These are phyloP conservation scores for Neotragus moschatus DNA, from an alignment of 2,113 vertebrate genomes.

Conservation along the genomic window DNA sequence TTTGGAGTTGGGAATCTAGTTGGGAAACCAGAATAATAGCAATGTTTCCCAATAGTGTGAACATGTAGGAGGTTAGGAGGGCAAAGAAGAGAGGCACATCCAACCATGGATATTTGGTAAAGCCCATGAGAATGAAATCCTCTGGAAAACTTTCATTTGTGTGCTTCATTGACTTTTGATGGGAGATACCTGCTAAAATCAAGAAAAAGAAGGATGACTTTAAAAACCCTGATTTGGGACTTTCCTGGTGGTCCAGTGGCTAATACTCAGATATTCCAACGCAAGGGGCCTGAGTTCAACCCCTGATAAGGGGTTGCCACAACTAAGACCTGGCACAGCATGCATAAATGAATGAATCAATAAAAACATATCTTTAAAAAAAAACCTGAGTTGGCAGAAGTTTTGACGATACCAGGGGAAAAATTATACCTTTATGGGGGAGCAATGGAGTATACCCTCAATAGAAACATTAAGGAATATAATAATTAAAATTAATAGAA, in stretches of 20 bases:
- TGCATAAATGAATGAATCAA: background rate
- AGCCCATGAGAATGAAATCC: slow-evolving; percentile 17
- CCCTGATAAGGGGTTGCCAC: background rate
- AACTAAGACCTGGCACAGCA: background rate
- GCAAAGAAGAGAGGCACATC: slow-evolving; percentile 36
- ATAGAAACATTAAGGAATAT: background rate
- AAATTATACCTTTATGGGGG: background rate
- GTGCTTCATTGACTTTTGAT: background rate
- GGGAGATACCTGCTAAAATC: background rate
- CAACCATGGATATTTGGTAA: slow-evolving; percentile 36
- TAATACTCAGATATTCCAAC: background rate
- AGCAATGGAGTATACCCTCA: background rate
- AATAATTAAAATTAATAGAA: background rate
- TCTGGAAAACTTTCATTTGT: slow-evolving; percentile 12
- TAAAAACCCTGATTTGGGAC: background rate
- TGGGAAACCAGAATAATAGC: slow-evolving; percentile 41
- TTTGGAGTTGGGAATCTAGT: slow-evolving; percentile 37
- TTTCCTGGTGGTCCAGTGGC: background rate
- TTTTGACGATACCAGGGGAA: background rate
- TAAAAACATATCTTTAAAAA: background rate
- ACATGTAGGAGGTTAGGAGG: slow-evolving; percentile 30
- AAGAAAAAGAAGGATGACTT: background rate
- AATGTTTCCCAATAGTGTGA: slow-evolving; percentile 35
- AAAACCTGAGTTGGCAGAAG: background rate
- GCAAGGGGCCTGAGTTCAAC: background rate